Base-by-base conservation (phyloP, 2,113 vertebrate species). In the Micronycteris hirsuta region DNA sequence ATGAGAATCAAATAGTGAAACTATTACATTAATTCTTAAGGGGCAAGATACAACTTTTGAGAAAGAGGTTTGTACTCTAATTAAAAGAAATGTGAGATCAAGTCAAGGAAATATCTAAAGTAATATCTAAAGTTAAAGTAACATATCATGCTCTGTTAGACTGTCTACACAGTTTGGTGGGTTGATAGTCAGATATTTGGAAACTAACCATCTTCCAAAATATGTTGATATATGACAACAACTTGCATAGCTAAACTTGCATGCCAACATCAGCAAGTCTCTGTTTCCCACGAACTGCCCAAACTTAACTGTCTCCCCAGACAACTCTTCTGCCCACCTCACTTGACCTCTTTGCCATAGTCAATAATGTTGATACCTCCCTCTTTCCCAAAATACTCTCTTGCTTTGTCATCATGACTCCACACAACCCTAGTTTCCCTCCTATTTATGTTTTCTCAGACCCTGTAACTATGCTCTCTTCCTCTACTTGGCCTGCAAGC, bases 1-100 rank as follows among this genome's bases (percentile, higher is more conserved):
- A 45, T 87, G 71, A 97, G 87, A 89, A 89, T 91, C 28, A 81
- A 96, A 84, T 88, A 92, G 91, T 91, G 43, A 97, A 94, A 94
- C n/a, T 36, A 63, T 5, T 68, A 67, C 28, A 54, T 5, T 68
- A 71, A 28, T 77, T 95, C 67, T 91, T 93, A 93, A 96, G 82
- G 63, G 31, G 19, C 2, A 95, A 95, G 94, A 78, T 19, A 49
- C 92, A 22, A 89, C 97, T 67, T 85, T 85, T 88, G 84, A 86
- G 80, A 95, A 54, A 41, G 83, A 77, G 14, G 31, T n/a, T 90
- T 95, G 31, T 84, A 76, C 73, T 65, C 26, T 71, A 76, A 77
- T 82, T 49, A 77, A 81, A 77, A 89, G 22, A 89, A 94, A 92
- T 84, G n/a, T 31, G n/a, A 90, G 2, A n/a, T 67, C 10, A 67